Evolutionary conservation across 2,797 vertebrate genomes (phyloP).

Genomic region (Sebastes minor): DNA sequence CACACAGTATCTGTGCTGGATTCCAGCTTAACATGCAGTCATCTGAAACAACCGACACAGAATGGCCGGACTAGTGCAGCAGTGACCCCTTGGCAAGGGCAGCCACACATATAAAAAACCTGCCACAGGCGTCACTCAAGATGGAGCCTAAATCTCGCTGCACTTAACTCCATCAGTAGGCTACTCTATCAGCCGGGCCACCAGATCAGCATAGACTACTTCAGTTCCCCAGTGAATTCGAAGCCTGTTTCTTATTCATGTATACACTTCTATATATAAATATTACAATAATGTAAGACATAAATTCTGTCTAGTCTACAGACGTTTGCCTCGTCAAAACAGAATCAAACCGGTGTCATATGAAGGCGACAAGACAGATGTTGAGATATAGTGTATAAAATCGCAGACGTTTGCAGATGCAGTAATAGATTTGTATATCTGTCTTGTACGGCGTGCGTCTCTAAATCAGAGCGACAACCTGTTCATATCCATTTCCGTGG

Average conservation of each 20-base stretch:
- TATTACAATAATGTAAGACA: conserved; percentile 14
- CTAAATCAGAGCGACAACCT: conserved; percentile 55
- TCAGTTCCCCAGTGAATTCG: conserved; percentile 9
- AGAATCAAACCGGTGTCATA: neutral
- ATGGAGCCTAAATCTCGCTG: conserved; percentile 59
- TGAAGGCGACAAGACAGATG: conserved; percentile 32
- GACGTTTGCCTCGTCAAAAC: conserved; percentile 19
- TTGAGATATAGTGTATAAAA: conserved; percentile 8
- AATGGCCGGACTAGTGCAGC: conserved; percentile 52
- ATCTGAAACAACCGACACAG: conserved; percentile 53
- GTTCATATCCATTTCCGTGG: conserved; percentile 47
- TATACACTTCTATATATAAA: conserved; percentile 5
- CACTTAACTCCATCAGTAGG: conserved; percentile 51
- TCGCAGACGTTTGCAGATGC: conserved; percentile 26
- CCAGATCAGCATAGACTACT: conserved; percentile 7
- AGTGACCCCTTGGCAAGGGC: conserved; percentile 75
- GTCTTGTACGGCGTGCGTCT: neutral
- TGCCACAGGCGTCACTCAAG: conserved; percentile 73
- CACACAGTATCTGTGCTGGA: conserved; percentile 40
- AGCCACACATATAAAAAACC: conserved; percentile 65
- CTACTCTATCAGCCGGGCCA: conserved; percentile 26
- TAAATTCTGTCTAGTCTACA: conserved; percentile 24
- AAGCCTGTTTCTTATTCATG: conserved; percentile 17
- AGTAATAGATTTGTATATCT: conserved; percentile 34
- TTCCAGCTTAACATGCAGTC: conserved; percentile 41